Evolutionary conservation across 2,113 vertebrate species (phyloP).

Genomic region (Danio rerio): DNA sequence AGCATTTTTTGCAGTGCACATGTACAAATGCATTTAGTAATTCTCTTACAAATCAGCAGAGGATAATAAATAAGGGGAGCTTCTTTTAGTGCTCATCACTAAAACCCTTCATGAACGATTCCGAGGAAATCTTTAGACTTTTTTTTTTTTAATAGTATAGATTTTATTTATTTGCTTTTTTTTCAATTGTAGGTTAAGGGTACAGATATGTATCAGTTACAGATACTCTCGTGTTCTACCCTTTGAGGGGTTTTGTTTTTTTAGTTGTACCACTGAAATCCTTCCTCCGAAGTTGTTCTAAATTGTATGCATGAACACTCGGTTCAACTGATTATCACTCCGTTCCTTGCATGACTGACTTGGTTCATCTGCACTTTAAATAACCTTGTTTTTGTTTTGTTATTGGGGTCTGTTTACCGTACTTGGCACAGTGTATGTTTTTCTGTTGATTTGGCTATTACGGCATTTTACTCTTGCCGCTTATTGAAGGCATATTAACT

Average conservation of each 20-base stretch:
- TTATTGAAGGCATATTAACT: not conserved
- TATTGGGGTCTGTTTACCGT: not conserved
- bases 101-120: not conserved
- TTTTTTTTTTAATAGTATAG: conserved; percentile 22
- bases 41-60: conserved; percentile 39
- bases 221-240: conserved; percentile 20
- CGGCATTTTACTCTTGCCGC: conserved; percentile 1
- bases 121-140: conserved; percentile 33
- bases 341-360: conserved; percentile 46
- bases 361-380: conserved; percentile 52
- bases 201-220: conserved; percentile 19
- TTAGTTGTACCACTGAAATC: conserved; percentile 1
- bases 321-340: not conserved
- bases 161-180: conserved; percentile 58
- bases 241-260: not conserved
- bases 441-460: conserved; percentile 1
- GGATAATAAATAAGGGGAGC: conserved; percentile 12
- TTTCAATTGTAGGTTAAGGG: conserved; percentile 37
- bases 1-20: not conserved
- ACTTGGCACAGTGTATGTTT: conserved; percentile 27
- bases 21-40: conserved; percentile 41
- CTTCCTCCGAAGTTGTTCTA: conserved; percentile 23
- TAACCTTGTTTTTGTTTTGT: conserved; percentile 21
- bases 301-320: conserved; percentile 44
- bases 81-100: not conserved